Conservation (phyloP, 35 echinoderm and acorn worm genomes). For the Apostichopus parvimensis region DNA sequence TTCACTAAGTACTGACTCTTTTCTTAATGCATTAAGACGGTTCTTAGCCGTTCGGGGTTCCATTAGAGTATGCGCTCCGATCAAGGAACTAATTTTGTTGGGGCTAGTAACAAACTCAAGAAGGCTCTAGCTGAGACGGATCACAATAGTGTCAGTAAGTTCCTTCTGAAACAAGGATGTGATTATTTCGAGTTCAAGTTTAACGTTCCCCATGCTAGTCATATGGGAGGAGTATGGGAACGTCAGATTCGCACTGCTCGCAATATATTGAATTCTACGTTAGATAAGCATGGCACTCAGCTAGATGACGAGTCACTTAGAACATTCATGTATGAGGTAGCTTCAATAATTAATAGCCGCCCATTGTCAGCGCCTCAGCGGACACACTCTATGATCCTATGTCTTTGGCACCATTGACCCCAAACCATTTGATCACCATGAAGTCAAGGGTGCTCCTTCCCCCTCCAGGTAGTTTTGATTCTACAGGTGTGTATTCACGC, state of each 20-base stretch:
- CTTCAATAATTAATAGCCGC: background rate
- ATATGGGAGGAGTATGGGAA: slow-evolving; percentile 76
- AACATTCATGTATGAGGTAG: slow-evolving; percentile 73
- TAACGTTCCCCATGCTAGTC: slow-evolving; percentile 72
- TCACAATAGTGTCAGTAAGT: too few relatives aligned
- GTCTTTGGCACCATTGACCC: slow-evolving; percentile 61
- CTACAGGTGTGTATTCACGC: background rate
- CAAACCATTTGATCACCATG: slow-evolving; percentile 61
- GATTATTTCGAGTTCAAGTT: slow-evolving; percentile 36
- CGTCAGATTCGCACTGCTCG: slow-evolving; percentile 64
- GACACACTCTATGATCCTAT: slow-evolving; percentile 56
- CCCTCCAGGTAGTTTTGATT: background rate
- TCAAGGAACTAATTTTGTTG: too few relatives aligned
- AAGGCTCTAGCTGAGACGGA: background rate
- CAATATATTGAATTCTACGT: slow-evolving; percentile 57
- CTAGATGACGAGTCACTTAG: slow-evolving; percentile 80
- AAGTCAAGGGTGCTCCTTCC: background rate
- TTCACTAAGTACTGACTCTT: too few relatives aligned
- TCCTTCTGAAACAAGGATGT: too few relatives aligned
- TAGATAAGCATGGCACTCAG: slow-evolving; percentile 52
- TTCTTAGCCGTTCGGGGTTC: slow-evolving; percentile 3
- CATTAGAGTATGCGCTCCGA: too few relatives aligned
- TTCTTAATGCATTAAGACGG: background rate
- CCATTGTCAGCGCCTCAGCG: too few relatives aligned
- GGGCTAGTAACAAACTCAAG: too few relatives aligned